Conservation (phyloP, 2,113 vertebrate genomes). For the Hypanus sabinus region DNA sequence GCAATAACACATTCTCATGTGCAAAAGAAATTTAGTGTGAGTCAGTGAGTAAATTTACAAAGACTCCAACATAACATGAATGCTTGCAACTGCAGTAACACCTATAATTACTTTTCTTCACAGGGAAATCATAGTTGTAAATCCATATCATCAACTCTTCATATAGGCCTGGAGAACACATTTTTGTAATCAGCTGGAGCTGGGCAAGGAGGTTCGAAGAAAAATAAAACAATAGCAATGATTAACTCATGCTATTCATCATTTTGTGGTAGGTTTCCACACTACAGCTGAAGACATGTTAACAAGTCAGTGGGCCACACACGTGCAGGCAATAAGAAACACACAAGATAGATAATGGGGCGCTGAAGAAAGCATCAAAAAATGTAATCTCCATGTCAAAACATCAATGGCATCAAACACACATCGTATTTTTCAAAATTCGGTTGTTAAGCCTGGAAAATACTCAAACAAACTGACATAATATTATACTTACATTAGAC, state of each 20-base stretch:
- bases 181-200: neutral
- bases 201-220: neutral
- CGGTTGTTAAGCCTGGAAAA: neutral
- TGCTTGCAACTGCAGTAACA: neutral
- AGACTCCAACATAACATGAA: too few species aligned
- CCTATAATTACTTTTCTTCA: neutral
- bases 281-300: neutral
- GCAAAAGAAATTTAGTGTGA: neutral
- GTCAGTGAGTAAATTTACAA: neutral
- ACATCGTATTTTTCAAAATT: neutral
- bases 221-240: neutral
- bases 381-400: neutral
- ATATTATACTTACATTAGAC: constrained; percentile 70
- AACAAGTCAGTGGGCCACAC: neutral
- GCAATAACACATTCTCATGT: neutral
- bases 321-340: neutral
- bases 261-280: neutral
- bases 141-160: neutral
- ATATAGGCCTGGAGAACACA: neutral
- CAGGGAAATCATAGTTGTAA: neutral
- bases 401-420: neutral
- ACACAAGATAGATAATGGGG: neutral
- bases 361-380: neutral
- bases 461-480: constrained; percentile 39
- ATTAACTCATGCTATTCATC: neutral